These are phyloP conservation scores for Alosa alosa DNA, from an alignment of 2,113 vertebrate genomes.

Conservation along the genomic window DNA sequence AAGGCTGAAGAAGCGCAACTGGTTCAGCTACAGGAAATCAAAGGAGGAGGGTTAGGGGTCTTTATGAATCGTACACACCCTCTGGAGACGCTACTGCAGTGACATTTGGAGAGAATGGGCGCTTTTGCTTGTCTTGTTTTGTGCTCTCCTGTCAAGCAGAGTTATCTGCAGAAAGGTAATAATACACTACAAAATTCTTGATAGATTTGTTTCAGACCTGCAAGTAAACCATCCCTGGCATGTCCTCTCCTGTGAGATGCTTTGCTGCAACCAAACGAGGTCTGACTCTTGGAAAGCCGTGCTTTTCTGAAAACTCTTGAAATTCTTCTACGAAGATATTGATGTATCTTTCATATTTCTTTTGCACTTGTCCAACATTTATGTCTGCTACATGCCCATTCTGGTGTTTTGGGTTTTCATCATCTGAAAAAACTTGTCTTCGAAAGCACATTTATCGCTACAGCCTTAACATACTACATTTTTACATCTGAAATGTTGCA, in stretches of 20 bases:
- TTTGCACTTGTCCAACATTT: neutral
- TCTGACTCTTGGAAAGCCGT: neutral
- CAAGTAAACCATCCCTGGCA: neutral
- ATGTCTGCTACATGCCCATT: neutral
- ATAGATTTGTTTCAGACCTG: neutral
- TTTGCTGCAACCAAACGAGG: neutral
- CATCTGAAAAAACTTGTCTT: neutral
- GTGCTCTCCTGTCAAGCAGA: neutral
- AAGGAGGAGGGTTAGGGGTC: neutral
- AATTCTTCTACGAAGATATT: neutral
- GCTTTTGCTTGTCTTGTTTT: neutral
- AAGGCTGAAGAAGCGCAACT: neutral
- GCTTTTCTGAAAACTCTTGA: neutral
- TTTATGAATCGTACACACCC: neutral
- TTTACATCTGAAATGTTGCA: neutral
- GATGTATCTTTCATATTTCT: neutral
- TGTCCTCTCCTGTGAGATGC: neutral
- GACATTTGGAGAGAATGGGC: neutral
- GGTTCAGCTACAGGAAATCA: neutral
- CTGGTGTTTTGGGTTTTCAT: constrained; percentile 1
- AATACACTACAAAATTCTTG: neutral
- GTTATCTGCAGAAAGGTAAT: neutral
- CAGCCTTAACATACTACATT: neutral
- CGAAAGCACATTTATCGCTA: neutral
- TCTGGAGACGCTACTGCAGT: neutral